A percentile compares a stretch with the other conserved stretches of the same genome.
phyloP scores from a whole-genome alignment of 1,140 invertebrate species.

The Aporrectodea caliginosa region DNA sequence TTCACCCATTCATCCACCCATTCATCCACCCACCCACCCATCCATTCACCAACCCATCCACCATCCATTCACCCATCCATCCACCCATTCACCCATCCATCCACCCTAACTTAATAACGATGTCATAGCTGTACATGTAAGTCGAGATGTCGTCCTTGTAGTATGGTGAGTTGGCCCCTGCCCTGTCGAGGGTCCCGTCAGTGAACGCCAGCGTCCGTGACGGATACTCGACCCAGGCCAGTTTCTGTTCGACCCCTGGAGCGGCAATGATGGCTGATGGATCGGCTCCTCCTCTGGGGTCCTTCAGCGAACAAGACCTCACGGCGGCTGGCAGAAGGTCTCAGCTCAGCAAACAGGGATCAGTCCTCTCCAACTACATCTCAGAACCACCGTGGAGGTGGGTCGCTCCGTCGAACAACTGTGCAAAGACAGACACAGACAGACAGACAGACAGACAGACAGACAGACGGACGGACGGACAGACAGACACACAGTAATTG shows the following conservation, averaged over 20 bases:
- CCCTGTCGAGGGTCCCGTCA: conserved; percentile 3
- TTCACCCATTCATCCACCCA: no score
- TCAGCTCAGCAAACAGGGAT: conserved; percentile 5
- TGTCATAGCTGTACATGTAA: no score
- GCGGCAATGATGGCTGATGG: not conserved
- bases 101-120: no score
- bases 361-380: conserved; percentile 17
- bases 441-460: no score
- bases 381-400: conserved; percentile 15
- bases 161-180: conserved; percentile 15
- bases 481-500: no score
- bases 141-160: not conserved
- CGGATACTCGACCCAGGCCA: not conserved
- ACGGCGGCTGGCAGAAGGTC: not conserved
- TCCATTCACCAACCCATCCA: no score
- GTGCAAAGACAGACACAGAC: no score
- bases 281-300: not conserved
- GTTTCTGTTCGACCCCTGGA: not conserved
- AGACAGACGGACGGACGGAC: no score
- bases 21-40: no score
- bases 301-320: not conserved
- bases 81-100: no score
- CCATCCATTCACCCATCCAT: no score
- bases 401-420: no score
- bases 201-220: conserved; percentile 1